Evolutionary conservation across 2,797 vertebrate genomes (phyloP).

Genomic region (Dendrocincla tyrannina): DNA sequence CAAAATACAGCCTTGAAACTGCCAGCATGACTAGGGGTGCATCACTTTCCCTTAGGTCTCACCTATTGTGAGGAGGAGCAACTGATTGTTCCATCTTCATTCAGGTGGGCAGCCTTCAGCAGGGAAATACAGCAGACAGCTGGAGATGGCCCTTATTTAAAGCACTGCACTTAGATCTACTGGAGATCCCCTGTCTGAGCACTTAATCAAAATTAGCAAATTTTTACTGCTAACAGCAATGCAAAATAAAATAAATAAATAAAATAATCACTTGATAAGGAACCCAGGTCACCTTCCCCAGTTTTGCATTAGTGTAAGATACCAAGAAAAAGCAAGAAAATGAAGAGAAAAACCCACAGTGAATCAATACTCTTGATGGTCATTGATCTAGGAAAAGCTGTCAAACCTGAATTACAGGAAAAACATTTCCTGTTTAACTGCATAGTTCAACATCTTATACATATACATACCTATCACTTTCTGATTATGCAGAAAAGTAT

Average conservation of each 20-base stretch:
- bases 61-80: not conserved
- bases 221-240: not conserved
- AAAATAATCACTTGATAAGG: not conserved
- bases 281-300: fast-evolving
- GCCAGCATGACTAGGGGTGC: not conserved
- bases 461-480: not conserved
- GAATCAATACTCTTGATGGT: not conserved
- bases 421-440: not conserved
- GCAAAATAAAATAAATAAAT: not conserved
- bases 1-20: not conserved
- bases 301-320: not conserved
- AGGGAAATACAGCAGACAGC: not conserved
- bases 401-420: not conserved
- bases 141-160: not conserved
- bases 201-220: not conserved
- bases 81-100: not conserved
- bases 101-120: not conserved
- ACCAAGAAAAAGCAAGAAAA: not conserved
- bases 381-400: not conserved
- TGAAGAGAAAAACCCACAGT: too few relatives aligned
- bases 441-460: not conserved
- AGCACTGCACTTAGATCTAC: not conserved
- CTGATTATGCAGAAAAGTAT: not conserved
- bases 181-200: not conserved
- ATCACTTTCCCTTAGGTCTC: not conserved